phyloP scores from a whole-genome alignment of 2,113 vertebrate species.

The Caracal caracal region DNA sequence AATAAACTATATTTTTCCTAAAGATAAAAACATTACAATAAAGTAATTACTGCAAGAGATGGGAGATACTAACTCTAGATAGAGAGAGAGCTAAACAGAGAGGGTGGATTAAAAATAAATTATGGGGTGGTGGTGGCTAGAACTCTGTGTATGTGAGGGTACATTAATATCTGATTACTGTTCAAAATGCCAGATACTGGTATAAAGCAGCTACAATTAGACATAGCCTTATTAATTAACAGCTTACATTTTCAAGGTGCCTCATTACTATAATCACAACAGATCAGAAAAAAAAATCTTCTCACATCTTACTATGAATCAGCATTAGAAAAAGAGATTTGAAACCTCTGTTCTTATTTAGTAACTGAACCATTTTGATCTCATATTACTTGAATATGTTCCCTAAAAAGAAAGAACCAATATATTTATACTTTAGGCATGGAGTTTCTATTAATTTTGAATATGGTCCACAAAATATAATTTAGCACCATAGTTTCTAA shows the following conservation, averaged over 20 bases:
- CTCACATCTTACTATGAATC: conserved; percentile 53
- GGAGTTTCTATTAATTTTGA: conserved; percentile 46
- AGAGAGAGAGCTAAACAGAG: conserved; percentile 23
- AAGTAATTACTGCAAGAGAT: conserved; percentile 23
- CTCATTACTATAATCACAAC: conserved; percentile 73
- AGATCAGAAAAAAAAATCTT: conserved; percentile 19
- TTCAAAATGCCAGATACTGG: conserved; percentile 51
- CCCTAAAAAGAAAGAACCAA: neutral
- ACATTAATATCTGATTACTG: conserved; percentile 58
- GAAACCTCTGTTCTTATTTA: conserved; percentile 50
- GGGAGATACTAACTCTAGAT: neutral
- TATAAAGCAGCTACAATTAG: conserved; percentile 55
- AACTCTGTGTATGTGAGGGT: neutral
- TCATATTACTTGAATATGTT: neutral
- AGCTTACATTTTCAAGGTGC: conserved; percentile 69
- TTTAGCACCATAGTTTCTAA: conserved; percentile 27
- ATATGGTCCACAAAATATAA: neutral
- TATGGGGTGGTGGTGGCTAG: conserved; percentile 1
- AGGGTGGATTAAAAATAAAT: neutral
- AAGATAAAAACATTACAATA: neutral
- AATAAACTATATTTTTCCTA: conserved; percentile 29
- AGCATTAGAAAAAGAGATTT: conserved; percentile 50
- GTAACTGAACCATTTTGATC: neutral
- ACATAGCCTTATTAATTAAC: conserved; percentile 66
- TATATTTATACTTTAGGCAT: neutral